Evolutionary conservation across 2,888 invertebrate genomes (phyloP).

Genomic region (Eulithis testata): DNA sequence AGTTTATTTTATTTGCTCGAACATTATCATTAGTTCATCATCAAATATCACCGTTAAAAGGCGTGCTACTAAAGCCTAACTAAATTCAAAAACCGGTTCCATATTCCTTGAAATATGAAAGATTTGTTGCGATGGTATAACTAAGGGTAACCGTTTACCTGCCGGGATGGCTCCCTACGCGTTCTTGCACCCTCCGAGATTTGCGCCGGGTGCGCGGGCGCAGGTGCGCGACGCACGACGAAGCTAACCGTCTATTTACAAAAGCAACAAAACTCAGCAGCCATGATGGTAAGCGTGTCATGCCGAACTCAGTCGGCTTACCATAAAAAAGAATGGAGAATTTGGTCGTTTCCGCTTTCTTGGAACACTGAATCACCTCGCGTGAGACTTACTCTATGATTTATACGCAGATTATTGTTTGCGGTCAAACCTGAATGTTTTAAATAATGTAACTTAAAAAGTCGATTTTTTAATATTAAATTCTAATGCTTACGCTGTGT

Average conservation of each 20-base stretch:
- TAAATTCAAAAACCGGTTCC: conserved; percentile 52
- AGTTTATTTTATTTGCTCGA: not conserved
- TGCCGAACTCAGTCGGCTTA: conserved; percentile 61
- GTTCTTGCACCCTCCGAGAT: conserved; percentile 74
- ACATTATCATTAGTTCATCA: conserved; percentile 54
- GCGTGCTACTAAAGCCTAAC: conserved; percentile 22
- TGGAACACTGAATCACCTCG: conserved; percentile 79
- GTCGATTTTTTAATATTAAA: conserved; percentile 63
- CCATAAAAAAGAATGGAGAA: conserved; percentile 73
- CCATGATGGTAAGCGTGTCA: conserved; percentile 58
- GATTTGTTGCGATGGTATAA: conserved; percentile 44
- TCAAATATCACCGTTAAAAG: conserved; percentile 45
- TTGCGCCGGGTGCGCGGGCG: conserved; percentile 75
- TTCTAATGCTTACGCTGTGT: conserved; percentile 53
- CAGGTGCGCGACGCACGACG: conserved; percentile 77
- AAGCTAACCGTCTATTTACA: conserved; percentile 67
- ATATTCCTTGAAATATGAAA: conserved; percentile 47
- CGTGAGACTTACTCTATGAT: conserved; percentile 71
- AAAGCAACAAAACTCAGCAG: conserved; percentile 60
- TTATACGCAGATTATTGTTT: conserved; percentile 71
- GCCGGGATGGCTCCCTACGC: conserved; percentile 57
- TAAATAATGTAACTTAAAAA: conserved; percentile 63
- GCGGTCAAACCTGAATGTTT: conserved; percentile 66
- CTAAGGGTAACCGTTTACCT: conserved; percentile 72
- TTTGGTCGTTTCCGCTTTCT: conserved; percentile 81